phyloP scores from a whole-genome alignment of 1,140 invertebrate species.

The Myzus persicae region DNA sequence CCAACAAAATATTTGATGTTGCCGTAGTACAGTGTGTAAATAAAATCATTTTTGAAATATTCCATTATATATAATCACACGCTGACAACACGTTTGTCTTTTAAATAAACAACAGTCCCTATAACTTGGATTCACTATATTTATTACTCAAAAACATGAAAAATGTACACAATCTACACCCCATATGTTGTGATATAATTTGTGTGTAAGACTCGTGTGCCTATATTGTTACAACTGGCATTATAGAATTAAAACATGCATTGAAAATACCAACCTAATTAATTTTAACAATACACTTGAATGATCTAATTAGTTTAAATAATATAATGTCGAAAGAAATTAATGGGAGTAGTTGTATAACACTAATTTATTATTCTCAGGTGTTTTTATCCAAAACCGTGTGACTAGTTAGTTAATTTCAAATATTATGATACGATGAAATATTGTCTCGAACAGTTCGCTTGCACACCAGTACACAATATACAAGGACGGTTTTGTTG shows the following conservation, averaged over 20 bases:
- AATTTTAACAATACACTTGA: background rate
- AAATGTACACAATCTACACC: background rate
- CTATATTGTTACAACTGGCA: background rate
- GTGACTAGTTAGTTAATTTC: background rate
- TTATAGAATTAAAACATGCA: background rate
- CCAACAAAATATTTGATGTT: background rate
- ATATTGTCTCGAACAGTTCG: background rate
- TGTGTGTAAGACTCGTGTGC: background rate
- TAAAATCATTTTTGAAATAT: background rate
- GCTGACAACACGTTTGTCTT: background rate
- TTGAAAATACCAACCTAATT: background rate
- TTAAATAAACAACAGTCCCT: background rate
- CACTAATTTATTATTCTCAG: background rate
- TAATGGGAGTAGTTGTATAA: background rate
- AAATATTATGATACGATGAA: background rate
- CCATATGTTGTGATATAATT: background rate
- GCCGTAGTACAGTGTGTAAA: background rate
- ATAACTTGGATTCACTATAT: background rate
- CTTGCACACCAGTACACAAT: background rate
- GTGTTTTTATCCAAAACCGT: background rate
- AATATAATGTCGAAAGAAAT: background rate
- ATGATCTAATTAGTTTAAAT: background rate
- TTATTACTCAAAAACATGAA: background rate
- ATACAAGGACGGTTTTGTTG: no score
- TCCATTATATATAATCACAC: background rate